Conservation (phyloP, 1,140 invertebrate genomes). For the Aricia agestis region DNA sequence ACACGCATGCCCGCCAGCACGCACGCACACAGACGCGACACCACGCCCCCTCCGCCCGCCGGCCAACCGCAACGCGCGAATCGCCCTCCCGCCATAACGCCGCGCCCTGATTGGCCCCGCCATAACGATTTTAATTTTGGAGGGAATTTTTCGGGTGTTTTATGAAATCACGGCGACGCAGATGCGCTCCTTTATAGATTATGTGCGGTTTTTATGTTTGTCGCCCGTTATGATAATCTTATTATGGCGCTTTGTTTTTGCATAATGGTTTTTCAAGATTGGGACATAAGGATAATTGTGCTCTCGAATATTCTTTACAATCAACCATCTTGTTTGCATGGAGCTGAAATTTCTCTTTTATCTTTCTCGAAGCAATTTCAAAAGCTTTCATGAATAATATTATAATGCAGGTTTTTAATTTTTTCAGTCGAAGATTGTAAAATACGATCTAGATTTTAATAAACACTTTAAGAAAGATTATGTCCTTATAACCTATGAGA, state of each 20-base stretch:
- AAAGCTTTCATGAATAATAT: not conserved
- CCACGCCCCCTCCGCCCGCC: conserved; percentile 31
- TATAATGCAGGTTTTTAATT: no score
- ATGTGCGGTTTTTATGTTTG: conserved; percentile 61
- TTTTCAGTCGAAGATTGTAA: no score
- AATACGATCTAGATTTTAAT: no score
- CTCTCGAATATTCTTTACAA: conserved; percentile 10
- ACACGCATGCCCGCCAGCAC: conserved; percentile 36
- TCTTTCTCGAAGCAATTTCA: not conserved
- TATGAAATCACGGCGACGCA: conserved; percentile 59
- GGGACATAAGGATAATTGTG: conserved; percentile 29
- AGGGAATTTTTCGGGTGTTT: conserved; percentile 67
- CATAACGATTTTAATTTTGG: conserved; percentile 55
- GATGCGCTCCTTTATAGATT: conserved; percentile 64
- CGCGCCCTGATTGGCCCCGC: conserved; percentile 42
- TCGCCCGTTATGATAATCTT: conserved; percentile 63
- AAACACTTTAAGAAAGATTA: no score
- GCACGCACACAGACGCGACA: conserved; percentile 34
- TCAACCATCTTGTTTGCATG: conserved; percentile 13
- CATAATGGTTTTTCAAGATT: conserved; percentile 47
- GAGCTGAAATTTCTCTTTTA: not conserved
- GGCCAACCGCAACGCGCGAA: conserved; percentile 49
- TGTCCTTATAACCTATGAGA: no score
- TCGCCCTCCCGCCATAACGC: conserved; percentile 48
- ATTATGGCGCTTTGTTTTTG: conserved; percentile 61